Base-by-base conservation (phyloP, 2,113 vertebrate species). In the Neolamprologus tretocephalus region DNA sequence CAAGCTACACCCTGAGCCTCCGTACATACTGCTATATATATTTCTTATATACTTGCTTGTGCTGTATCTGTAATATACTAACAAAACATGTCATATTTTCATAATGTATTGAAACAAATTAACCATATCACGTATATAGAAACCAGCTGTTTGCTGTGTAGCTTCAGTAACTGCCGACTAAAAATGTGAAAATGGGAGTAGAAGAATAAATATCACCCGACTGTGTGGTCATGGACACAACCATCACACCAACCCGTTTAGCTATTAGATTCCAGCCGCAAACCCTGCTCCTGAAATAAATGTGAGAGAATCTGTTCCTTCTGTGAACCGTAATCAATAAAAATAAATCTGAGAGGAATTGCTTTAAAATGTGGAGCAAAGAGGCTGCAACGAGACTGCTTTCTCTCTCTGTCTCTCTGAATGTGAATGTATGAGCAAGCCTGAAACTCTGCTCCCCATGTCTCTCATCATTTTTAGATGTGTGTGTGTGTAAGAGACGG, bases 321-420 rank as follows among this genome's bases (percentile, higher is more conserved):
- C 61, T 31, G 31, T 33, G 49, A 51, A 45, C 31, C 13, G 13
- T 21, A 89, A 93, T 93, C 90, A 89, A 93, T 93, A 88, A 42
- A 93, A 92, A 86, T 49, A 88, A 79, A 93, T 82, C 28, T 57
- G 66, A 58, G 7, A 33, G 73, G 63, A 82, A 88, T 83, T 83
- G 40, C 33, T 87, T 54, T 66, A 40, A 89, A 89, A 91, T 82
- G 40, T 85, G 35, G 49, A 85, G 58, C 47, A 71, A 80, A 53
- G 37, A 58, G n/a, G 57, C 23, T 6, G 16, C 51, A 82, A 87
- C n/a, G 17, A 91, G 61, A 47, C 73, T 19, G 84, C 35, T 42
- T 71, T 71, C 37, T 42, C 35, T 71, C 3, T 19, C 42, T 19
- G 45, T 14, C 23, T 26, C 23, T 35, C 73, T 85, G 9, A 19